phyloP scores from a whole-genome alignment of 2,113 vertebrate species.

The Capreolus pygargus region DNA sequence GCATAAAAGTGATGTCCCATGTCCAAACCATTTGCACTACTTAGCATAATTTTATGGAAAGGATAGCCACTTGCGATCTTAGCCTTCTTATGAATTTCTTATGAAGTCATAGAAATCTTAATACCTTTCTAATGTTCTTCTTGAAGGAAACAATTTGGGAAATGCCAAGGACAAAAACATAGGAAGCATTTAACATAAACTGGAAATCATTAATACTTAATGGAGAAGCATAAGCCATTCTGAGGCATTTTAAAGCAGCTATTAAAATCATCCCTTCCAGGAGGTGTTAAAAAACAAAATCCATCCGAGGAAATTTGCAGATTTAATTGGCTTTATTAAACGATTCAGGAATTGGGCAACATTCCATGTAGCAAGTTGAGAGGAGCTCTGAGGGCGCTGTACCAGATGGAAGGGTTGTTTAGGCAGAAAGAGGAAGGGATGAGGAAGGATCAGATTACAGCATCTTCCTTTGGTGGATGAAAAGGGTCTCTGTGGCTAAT shows the following conservation, averaged over 20 bases:
- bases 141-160: constrained; percentile 17
- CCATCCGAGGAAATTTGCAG: background rate
- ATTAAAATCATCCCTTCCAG: background rate
- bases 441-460: background rate
- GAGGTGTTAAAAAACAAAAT: background rate
- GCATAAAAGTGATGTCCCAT: background rate
- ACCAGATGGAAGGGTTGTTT: background rate
- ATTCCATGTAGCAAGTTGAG: background rate
- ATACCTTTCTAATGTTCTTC: constrained; percentile 25
- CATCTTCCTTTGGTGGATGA: background rate
- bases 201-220: constrained; percentile 33
- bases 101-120: constrained; percentile 17
- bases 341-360: background rate
- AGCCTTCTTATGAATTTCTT: constrained; percentile 39
- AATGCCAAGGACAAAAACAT: background rate
- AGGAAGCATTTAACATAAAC: constrained; percentile 15
- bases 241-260: background rate
- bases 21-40: background rate
- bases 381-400: background rate
- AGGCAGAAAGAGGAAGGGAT: background rate
- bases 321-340: background rate
- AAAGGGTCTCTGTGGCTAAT: background rate
- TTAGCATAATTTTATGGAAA: background rate
- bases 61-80: background rate
- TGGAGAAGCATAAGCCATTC: background rate